phyloP scores from a whole-genome alignment of 2,797 vertebrate genomes.

The Margarornis squamiger region DNA sequence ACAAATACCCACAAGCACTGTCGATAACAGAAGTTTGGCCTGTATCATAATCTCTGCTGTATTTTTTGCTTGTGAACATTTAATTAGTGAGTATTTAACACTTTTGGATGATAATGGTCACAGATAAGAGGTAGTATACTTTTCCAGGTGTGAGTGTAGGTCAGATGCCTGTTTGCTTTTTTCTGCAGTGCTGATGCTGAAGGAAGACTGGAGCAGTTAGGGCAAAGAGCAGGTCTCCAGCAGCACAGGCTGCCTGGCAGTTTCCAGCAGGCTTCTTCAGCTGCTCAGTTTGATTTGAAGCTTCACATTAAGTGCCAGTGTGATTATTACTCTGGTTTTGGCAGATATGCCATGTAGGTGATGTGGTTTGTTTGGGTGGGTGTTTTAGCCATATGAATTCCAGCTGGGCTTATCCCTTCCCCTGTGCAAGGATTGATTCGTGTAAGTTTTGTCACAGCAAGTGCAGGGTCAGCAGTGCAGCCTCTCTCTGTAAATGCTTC shows the following conservation, averaged over 20 bases:
- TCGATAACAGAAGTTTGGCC: neutral
- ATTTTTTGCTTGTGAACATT: conserved; percentile 13
- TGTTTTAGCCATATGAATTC: neutral
- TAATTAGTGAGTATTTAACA: conserved; percentile 9
- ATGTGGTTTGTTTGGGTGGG: neutral
- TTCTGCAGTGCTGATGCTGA: neutral
- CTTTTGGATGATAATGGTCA: neutral
- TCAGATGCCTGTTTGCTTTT: neutral
- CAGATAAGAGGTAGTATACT: neutral
- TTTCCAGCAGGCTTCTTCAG: neutral
- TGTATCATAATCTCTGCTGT: neutral
- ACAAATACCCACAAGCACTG: neutral
- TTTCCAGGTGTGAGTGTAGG: neutral
- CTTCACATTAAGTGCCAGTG: neutral
- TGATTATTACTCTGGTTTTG: neutral
- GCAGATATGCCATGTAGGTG: neutral
- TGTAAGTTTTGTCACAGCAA: fast-evolving
- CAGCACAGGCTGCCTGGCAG: neutral
- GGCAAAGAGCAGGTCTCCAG: neutral
- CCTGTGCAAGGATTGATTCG: neutral
- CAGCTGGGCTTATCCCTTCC: neutral
- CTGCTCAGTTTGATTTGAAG: neutral
- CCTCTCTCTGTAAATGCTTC: neutral
- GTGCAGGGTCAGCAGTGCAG: neutral
- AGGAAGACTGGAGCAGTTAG: neutral